phyloP scores from a whole-genome alignment of 2,888 invertebrate species.

The Serripes groenlandicus region DNA sequence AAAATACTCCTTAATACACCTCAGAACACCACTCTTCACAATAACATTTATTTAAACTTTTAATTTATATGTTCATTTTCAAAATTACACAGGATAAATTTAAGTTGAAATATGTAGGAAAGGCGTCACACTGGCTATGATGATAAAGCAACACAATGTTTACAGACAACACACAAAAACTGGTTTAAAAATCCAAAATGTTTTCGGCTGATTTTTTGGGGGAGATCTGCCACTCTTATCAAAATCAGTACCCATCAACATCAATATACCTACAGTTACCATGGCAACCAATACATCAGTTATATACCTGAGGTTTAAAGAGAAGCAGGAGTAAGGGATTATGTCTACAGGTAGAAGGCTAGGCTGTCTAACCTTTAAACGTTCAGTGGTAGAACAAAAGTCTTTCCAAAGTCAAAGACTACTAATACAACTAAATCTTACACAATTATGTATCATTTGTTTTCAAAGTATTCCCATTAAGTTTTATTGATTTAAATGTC shows the following conservation, averaged over 20 bases:
- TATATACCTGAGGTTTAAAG: slow-evolving; percentile 15
- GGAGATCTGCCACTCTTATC: slow-evolving; percentile 19
- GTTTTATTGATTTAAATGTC: too few relatives aligned
- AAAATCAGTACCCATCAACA: slow-evolving; percentile 29
- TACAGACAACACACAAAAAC: slow-evolving; percentile 20
- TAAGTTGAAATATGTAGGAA: background rate
- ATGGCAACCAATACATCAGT: slow-evolving; percentile 21
- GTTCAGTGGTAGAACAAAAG: too few relatives aligned
- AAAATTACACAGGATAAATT: slow-evolving; percentile 16
- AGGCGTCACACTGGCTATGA: background rate
- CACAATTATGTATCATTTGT: too few relatives aligned
- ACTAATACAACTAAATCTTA: too few relatives aligned
- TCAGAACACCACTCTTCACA: too few relatives aligned
- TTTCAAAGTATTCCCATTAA: too few relatives aligned
- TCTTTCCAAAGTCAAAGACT: too few relatives aligned
- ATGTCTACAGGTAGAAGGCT: background rate
- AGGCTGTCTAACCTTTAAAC: too few relatives aligned
- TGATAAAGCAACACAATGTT: slow-evolving; percentile 5
- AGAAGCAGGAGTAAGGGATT: slow-evolving; percentile 3
- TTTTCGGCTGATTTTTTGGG: slow-evolving; percentile 12
- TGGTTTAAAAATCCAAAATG: slow-evolving; percentile 27
- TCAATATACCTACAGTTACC: slow-evolving; percentile 16
- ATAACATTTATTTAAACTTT: too few relatives aligned
- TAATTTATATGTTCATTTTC: too few relatives aligned
- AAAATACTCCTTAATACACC: background rate